Percentiles rank a stretch among this genome's conserved stretches.
These are phyloP conservation scores for Pollimyrus isidori DNA, from an alignment of 2,113 vertebrate genomes.

Conservation along the genomic window DNA sequence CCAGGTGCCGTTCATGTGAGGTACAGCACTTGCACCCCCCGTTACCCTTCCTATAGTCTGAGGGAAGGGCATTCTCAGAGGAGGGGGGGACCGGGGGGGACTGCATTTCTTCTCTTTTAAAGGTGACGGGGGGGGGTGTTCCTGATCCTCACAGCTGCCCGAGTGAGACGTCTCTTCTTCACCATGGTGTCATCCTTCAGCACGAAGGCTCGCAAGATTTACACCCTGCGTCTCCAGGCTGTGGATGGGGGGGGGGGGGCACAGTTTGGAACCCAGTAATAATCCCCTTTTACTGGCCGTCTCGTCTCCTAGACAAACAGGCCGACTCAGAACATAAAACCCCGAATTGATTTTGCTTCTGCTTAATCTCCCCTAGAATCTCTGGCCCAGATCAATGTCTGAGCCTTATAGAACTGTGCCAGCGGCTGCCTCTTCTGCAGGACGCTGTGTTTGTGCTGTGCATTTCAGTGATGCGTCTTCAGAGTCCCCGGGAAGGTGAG, in stretches of 20 bases:
- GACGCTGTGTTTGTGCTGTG: not conserved
- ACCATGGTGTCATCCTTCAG: constrained; percentile 41
- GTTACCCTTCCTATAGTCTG: not conserved
- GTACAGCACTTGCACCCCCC: not conserved
- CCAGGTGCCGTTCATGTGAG: not conserved
- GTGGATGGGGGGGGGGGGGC: not conserved
- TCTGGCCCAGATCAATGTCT: not conserved
- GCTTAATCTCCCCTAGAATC: not conserved
- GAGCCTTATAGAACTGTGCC: not conserved
- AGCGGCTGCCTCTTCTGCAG: not conserved
- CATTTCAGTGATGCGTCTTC: not conserved
- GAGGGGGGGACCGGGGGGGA: too few species aligned
- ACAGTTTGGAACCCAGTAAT: not conserved
- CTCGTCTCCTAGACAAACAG: not conserved
- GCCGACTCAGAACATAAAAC: not conserved
- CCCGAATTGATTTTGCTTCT: not conserved
- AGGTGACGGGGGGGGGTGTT: too few species aligned
- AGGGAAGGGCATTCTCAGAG: not conserved
- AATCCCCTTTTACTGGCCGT: not conserved
- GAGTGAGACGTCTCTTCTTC: constrained; percentile 42
- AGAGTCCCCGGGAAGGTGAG: not conserved
- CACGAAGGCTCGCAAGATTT: constrained; percentile 48
- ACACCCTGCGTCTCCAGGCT: constrained; percentile 8
- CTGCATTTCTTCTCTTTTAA: too few species aligned
- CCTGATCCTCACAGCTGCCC: constrained; percentile 43